A percentile compares a stretch with the other conserved stretches of the same genome.
Conservation (phyloP, 2,797 vertebrate species). For the Rachycentron canadum region DNA sequence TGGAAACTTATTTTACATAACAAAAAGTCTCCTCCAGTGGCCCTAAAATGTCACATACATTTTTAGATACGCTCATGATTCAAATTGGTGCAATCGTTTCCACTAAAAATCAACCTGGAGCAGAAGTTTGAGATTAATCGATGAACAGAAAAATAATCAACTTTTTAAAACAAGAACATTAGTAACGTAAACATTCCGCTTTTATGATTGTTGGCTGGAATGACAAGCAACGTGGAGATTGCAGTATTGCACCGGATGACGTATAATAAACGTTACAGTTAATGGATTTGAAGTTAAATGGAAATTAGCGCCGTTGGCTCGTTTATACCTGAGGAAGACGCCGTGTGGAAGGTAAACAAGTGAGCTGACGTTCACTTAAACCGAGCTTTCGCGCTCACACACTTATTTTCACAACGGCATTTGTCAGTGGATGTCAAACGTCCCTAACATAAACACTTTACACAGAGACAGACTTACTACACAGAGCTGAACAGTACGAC, state of each 20-base stretch:
- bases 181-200: too few species aligned
- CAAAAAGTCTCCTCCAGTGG: too few species aligned
- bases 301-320: neutral
- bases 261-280: neutral
- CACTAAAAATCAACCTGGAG: neutral
- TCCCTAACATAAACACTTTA: neutral
- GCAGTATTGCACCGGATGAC: neutral
- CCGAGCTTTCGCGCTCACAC: neutral
- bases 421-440: rapidly evolving
- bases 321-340: neutral
- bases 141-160: too few species aligned
- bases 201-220: neutral
- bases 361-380: neutral
- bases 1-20: neutral
- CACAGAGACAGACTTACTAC: neutral
- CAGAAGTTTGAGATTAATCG: neutral
- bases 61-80: too few species aligned
- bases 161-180: too few species aligned
- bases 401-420: neutral
- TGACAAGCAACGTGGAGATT: neutral
- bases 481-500: neutral
- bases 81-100: too few species aligned
- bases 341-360: neutral
- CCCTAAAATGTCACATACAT: too few species aligned
- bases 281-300: neutral